Conservation (phyloP, 2,797 vertebrate genomes). For the Betta splendens region DNA sequence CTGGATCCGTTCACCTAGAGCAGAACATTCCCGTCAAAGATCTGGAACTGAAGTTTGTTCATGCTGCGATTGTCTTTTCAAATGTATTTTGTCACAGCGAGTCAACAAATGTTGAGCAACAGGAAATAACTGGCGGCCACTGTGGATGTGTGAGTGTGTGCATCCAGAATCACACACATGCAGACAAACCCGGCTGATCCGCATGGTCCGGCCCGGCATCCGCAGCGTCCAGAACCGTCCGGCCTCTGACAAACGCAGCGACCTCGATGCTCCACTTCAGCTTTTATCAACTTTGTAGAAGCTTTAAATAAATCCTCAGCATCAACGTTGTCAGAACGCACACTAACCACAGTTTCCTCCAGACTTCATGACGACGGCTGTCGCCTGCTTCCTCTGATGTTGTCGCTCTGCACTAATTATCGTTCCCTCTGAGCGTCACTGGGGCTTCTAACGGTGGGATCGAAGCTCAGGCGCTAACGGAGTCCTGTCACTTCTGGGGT, state of each 20-base stretch:
- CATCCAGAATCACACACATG: background rate
- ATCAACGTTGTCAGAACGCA: no score
- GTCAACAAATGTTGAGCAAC: constrained; percentile 20
- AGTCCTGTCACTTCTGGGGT: no score
- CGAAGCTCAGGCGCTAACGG: no score
- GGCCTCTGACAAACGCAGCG: background rate
- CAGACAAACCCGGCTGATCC: background rate
- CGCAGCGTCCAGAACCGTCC: no score
- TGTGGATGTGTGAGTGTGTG: constrained; percentile 2
- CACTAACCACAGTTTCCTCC: no score
- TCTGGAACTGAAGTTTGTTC: background rate
- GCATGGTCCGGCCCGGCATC: no score
- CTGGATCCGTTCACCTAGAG: constrained; percentile 14
- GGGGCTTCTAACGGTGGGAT: no score
- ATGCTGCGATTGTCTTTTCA: background rate
- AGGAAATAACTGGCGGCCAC: constrained; percentile 8
- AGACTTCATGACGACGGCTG: no score
- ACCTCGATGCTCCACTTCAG: background rate
- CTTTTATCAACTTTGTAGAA: background rate
- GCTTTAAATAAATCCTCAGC: background rate
- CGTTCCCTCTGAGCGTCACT: no score
- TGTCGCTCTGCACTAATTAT: no score
- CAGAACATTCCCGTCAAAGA: background rate
- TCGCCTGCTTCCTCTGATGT: no score
- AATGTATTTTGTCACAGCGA: constrained; percentile 5